Base-by-base conservation (phyloP, 2,888 invertebrate genomes). In the Theretra japonica region DNA sequence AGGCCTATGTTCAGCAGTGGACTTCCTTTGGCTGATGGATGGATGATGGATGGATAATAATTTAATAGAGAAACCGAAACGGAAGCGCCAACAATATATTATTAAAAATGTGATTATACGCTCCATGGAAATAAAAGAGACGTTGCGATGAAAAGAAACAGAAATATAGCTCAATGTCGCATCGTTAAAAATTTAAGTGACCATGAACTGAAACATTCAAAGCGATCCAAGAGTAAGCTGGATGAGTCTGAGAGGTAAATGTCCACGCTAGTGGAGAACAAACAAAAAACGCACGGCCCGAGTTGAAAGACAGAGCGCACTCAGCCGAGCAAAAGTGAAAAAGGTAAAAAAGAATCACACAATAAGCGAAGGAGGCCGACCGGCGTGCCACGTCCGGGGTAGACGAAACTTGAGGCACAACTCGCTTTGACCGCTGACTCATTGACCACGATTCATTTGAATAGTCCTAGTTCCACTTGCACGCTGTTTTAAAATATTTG, bases 291-390 rank as follows among this genome's bases (percentile, higher is more conserved):
- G 81, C 84, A 81, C 82, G 82, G 82, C 81, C 82, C 82, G 80
- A 84, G 81, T 81, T 82, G 82, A 85, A 88, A 87, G 86, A 88
- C 89, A 89, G 86, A 88, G 86, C 84, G 86, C 88, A 88, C 90
- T 91, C 89, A 86, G 86, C 84, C 86, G 83, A 76, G 81, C 84
- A 86, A 82, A 65, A 87, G 87, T 83, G 79, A 85, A 89, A 90
- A 86, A 86, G 79, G 86, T 81, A 87, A 88, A 91, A 88, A 88
- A 86, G 81, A 83, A 88, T 77, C 80, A 86, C 82, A 90, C 89
- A 90, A 91, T 90, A 87, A 88, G 84, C 81, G 77, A 87, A 88
- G 86, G 85, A 90, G 86, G 83, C 84, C 82, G 82, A 77, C 79
- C 80, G 82, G 76, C 79, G 79, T 79, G 78, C 86, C 81, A 85